phyloP scores from a whole-genome alignment of 92 coral and sea anemone species.

The Galaxea fascicularis region DNA sequence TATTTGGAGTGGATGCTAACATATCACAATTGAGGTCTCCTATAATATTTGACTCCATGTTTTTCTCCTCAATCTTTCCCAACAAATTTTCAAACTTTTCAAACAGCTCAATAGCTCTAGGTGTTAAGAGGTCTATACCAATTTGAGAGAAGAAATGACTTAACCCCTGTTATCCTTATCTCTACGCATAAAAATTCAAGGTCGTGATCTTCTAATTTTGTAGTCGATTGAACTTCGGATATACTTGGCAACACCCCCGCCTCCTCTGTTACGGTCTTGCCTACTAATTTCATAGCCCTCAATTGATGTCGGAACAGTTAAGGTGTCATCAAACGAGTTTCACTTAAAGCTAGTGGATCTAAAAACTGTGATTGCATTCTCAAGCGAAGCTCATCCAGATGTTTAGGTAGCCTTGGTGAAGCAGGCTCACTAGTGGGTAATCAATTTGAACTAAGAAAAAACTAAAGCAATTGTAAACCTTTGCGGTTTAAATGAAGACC shows the following conservation, averaged over 20 bases:
- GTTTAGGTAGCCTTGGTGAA: constrained; percentile 13
- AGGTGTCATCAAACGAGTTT: constrained; percentile 25
- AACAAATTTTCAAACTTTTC: not conserved
- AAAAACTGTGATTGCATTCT: constrained; percentile 40
- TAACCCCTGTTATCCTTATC: no score
- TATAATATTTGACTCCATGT: no score
- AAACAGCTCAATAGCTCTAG: not conserved
- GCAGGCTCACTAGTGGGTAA: not conserved
- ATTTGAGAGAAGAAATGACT: no score
- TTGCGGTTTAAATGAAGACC: not conserved
- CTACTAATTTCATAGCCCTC: no score
- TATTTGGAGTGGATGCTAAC: constrained; percentile 4
- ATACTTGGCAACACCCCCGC: constrained; percentile 23
- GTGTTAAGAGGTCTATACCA: not conserved
- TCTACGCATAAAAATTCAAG: no score
- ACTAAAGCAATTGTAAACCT: not conserved
- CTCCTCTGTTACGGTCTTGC: no score
- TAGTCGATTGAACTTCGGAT: not conserved
- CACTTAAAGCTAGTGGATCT: constrained; percentile 43
- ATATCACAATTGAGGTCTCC: constrained; percentile 40
- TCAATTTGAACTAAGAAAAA: not conserved
- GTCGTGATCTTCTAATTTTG: not conserved
- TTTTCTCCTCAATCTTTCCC: constrained; percentile 13
- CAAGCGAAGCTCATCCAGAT: constrained; percentile 47
- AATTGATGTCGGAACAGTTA: no score